Conservation (phyloP, 2,113 vertebrate genomes). For the Festucalex cinctus region DNA sequence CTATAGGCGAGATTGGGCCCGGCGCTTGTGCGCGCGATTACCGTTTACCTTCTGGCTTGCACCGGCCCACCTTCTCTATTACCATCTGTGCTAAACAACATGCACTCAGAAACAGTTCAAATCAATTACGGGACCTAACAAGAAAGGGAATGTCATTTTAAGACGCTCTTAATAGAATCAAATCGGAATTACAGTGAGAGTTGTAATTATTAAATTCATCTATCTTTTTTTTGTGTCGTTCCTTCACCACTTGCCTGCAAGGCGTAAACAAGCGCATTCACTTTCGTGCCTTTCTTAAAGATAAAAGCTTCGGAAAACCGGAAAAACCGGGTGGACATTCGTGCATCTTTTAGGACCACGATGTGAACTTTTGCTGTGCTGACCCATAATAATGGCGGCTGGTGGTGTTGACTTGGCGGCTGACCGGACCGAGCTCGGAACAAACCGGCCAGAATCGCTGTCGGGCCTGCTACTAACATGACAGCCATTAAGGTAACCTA, state of each 20-base stretch:
- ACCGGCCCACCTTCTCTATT: constrained; percentile 58
- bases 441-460: constrained; percentile 57
- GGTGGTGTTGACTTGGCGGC: constrained; percentile 63
- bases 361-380: constrained; percentile 87
- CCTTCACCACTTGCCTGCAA: neutral
- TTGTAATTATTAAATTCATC: neutral
- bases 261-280: constrained; percentile 68
- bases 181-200: neutral
- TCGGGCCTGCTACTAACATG: constrained; percentile 12
- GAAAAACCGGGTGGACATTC: constrained; percentile 82
- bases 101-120: constrained; percentile 39
- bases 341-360: constrained; percentile 88
- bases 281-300: constrained; percentile 14
- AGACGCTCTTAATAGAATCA: neutral
- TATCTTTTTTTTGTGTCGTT: neutral
- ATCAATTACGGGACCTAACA: constrained; percentile 34
- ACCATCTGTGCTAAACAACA: constrained; percentile 58
- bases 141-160: constrained; percentile 8
- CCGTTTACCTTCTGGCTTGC: constrained; percentile 75
- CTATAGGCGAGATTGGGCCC: constrained; percentile 92
- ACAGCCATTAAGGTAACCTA: neutral
- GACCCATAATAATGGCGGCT: constrained; percentile 90
- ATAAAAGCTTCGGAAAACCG: constrained; percentile 73
- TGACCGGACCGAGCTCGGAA: constrained; percentile 56
- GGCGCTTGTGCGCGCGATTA: constrained; percentile 74